phyloP scores from a whole-genome alignment of 2,888 invertebrate genomes.

The Morinoia aosen region DNA sequence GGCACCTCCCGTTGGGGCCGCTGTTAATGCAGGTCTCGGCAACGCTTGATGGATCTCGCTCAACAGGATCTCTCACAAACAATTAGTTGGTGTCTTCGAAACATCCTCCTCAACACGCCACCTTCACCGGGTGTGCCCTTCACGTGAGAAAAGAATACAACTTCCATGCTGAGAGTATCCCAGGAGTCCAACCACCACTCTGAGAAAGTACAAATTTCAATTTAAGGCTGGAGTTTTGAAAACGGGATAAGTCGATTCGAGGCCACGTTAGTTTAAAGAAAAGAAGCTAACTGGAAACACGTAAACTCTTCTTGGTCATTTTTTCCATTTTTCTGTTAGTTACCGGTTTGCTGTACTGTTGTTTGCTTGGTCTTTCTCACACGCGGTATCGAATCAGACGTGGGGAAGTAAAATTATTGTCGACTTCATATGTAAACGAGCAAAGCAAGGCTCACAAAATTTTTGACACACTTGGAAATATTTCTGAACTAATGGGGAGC shows the following conservation, averaged over 20 bases:
- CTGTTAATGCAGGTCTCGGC: constrained; percentile 50
- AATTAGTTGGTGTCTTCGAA: constrained; percentile 48
- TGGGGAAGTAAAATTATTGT: no score
- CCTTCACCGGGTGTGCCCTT: not conserved
- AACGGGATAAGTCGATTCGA: not conserved
- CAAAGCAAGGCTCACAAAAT: not conserved
- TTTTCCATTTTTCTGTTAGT: not conserved
- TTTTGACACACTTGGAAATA: not conserved
- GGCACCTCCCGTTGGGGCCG: constrained; percentile 41
- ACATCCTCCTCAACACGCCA: constrained; percentile 45
- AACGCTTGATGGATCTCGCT: constrained; percentile 50
- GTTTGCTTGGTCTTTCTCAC: not conserved
- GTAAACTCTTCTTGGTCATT: not conserved
- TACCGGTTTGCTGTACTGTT: not conserved
- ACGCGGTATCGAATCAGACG: not conserved
- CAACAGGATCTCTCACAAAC: constrained; percentile 53
- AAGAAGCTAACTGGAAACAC: not conserved
- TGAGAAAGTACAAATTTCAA: not conserved
- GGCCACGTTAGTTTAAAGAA: not conserved
- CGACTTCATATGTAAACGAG: not conserved
- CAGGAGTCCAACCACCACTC: not conserved
- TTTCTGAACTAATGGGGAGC: not conserved
- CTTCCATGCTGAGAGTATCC: not conserved
- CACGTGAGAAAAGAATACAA: constrained; percentile 27
- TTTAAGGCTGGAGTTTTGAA: not conserved